phyloP scores from a whole-genome alignment of 2,888 invertebrate species.

The Heliconius aoede region DNA sequence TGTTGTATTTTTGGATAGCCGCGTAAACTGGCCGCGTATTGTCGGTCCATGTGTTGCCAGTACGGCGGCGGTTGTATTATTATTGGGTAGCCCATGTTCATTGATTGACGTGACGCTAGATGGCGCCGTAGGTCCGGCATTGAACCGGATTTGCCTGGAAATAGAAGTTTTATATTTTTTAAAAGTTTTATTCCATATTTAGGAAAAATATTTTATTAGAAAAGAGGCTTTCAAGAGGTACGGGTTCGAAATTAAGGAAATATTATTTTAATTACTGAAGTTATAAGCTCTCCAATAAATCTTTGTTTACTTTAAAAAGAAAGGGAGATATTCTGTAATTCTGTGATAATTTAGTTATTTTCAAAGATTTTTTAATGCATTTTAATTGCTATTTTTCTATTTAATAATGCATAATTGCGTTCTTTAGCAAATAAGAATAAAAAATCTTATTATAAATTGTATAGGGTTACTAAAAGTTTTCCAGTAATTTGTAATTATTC shows the following conservation, averaged over 20 bases:
- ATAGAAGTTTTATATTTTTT: not conserved
- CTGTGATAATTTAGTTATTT: not conserved
- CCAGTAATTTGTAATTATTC: not conserved
- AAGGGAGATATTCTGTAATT: too few relatives aligned
- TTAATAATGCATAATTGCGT: not conserved
- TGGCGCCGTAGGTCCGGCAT: slow-evolving; percentile 80
- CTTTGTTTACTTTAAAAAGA: too few relatives aligned
- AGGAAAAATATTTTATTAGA: not conserved
- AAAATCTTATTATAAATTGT: too few relatives aligned
- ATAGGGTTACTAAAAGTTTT: not conserved
- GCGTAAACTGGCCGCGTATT: slow-evolving; percentile 74
- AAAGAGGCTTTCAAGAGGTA: not conserved
- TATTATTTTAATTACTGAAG: too few relatives aligned
- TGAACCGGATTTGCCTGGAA: slow-evolving; percentile 77
- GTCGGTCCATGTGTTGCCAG: slow-evolving; percentile 77
- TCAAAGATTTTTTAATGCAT: not conserved
- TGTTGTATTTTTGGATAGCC: slow-evolving; percentile 72
- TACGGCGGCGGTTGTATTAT: slow-evolving; percentile 75
- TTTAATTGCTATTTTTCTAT: not conserved
- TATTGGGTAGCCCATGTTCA: slow-evolving; percentile 69
- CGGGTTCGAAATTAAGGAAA: too few relatives aligned
- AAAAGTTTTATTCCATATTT: not conserved
- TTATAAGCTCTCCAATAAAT: too few relatives aligned
- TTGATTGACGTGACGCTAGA: slow-evolving; percentile 70
- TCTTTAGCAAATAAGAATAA: not conserved